Percentiles rank a stretch among this genome's conserved stretches.
phyloP scores from a whole-genome alignment of 30 jellyfish, hydroid and myxozoan genomes.

The Pelagia noctiluca region DNA sequence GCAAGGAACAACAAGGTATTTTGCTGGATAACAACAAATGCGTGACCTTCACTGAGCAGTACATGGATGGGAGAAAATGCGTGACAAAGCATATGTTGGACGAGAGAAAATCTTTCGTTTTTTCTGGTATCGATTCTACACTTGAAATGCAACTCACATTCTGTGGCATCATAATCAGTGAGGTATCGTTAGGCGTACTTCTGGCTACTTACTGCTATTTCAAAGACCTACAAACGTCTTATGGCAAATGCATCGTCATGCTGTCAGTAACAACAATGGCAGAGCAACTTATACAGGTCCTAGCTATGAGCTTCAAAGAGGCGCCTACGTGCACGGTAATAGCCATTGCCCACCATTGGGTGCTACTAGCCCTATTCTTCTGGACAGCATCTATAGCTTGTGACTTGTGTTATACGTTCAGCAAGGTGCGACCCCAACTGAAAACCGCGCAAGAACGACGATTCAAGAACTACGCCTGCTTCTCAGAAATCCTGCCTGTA shows the following conservation, averaged over 20 bases:
- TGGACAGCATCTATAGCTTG: conserved; percentile 66
- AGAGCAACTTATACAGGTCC: conserved; percentile 5
- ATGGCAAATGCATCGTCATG: conserved; percentile 46
- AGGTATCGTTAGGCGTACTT: conserved; percentile 18
- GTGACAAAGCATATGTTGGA: background rate
- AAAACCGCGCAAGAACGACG: conserved; percentile 26
- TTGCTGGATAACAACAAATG: no score
- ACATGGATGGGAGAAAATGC: conserved; percentile 3
- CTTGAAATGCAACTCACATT: background rate
- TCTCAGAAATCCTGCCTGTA: conserved; percentile 26
- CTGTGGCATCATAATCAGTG: conserved; percentile 32
- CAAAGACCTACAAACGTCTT: conserved; percentile 61
- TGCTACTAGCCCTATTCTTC: conserved; percentile 24
- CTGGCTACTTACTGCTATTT: conserved; percentile 34
- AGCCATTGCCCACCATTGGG: conserved; percentile 51
- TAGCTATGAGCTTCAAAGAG: background rate
- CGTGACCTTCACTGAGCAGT: conserved; percentile 6
- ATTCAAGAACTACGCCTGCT: conserved; percentile 5
- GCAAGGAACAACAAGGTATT: conserved; percentile 25
- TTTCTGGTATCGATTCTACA: background rate
- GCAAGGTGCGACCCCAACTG: conserved; percentile 30
- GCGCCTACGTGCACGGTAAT: conserved; percentile 19
- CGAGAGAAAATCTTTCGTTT: background rate
- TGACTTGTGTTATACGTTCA: conserved; percentile 42
- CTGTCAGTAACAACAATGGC: conserved; percentile 27